These are phyloP conservation scores for Labroides dimidiatus DNA, from an alignment of 2,797 vertebrate genomes.

Conservation along the genomic window DNA sequence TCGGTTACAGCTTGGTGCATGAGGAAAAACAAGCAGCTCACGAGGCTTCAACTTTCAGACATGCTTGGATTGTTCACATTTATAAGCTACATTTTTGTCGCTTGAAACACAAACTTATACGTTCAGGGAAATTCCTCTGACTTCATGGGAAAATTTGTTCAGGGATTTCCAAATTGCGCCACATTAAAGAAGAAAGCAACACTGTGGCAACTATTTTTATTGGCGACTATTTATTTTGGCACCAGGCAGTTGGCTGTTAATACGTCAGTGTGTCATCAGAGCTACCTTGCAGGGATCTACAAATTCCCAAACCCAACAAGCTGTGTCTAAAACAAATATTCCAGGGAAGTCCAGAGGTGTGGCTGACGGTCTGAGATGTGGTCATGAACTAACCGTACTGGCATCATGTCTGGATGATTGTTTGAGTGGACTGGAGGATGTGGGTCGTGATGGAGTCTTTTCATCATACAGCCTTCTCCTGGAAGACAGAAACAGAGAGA, in stretches of 20 bases:
- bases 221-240: constrained; percentile 38
- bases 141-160: constrained; percentile 36
- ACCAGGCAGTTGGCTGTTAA: constrained; percentile 14
- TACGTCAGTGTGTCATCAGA: constrained; percentile 42
- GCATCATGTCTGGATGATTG: constrained; percentile 71
- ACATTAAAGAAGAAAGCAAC: constrained; percentile 48
- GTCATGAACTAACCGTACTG: constrained; percentile 81
- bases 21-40: not conserved
- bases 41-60: not conserved
- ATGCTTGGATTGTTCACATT: not conserved
- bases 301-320: constrained; percentile 15
- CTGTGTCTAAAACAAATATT: constrained; percentile 4
- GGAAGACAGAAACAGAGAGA: constrained; percentile 39
- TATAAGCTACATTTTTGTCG: constrained; percentile 6
- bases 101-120: constrained; percentile 7
- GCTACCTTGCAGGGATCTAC: constrained; percentile 13
- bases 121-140: constrained; percentile 45
- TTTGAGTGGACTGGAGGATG: constrained; percentile 75
- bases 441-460: constrained; percentile 62
- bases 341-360: constrained; percentile 8
- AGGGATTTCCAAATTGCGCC: constrained; percentile 54
- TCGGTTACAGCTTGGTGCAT: too few species aligned
- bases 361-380: not conserved
- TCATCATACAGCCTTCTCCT: constrained; percentile 76
- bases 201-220: constrained; percentile 6